Evolutionary conservation across 2,888 invertebrate species (phyloP).

Genomic region (Cryptophagus acutangulus): DNA sequence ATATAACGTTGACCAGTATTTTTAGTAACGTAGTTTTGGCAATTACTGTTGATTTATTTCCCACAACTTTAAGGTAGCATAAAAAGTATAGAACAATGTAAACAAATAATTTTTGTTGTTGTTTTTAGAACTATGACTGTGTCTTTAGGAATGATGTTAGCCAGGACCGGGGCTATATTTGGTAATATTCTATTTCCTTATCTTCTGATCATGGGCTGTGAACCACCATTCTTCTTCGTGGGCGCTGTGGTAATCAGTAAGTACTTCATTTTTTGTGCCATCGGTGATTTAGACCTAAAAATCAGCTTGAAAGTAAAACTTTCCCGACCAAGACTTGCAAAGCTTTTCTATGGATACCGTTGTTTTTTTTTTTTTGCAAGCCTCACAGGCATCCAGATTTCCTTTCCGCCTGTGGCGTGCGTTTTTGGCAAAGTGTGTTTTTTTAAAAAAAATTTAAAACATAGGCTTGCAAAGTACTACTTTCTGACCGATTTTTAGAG

Average conservation of each 20-base stretch:
- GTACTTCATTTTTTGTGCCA: too few species aligned
- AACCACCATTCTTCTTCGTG: constrained; percentile 68
- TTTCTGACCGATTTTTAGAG: too few species aligned
- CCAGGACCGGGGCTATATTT: constrained; percentile 63
- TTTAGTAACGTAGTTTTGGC: constrained; percentile 58
- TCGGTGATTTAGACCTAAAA: too few species aligned
- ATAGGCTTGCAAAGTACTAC: too few species aligned
- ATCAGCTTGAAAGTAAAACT: too few species aligned
- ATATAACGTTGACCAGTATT: constrained; percentile 54
- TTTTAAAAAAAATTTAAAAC: too few species aligned
- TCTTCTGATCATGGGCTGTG: constrained; percentile 62
- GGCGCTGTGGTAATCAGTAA: constrained; percentile 59
- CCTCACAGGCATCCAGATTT: too few species aligned
- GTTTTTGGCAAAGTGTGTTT: too few species aligned
- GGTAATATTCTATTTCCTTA: constrained; percentile 70
- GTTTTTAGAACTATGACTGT: constrained; percentile 65
- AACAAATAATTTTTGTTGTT: constrained; percentile 11
- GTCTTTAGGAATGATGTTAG: constrained; percentile 65
- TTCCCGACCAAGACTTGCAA: too few species aligned
- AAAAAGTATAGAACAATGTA: neutral
- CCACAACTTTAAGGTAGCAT: constrained; percentile 59
- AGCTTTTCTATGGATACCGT: too few species aligned
- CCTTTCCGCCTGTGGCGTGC: too few species aligned
- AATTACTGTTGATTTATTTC: constrained; percentile 62
- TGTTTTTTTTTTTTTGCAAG: too few species aligned